phyloP scores from a whole-genome alignment of 1,140 invertebrate genomes.

The Oncopeltus fasciatus region DNA sequence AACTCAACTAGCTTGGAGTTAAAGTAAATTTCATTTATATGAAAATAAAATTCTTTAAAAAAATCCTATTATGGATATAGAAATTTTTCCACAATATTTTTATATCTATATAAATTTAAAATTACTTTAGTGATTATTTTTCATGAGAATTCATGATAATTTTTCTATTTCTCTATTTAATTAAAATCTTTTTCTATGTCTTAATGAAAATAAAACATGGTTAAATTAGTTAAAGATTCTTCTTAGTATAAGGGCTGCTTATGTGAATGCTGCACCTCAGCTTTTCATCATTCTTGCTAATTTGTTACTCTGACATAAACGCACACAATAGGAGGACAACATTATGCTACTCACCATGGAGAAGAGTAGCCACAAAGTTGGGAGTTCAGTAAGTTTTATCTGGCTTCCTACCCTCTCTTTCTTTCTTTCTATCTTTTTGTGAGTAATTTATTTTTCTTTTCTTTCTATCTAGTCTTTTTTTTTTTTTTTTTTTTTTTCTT shows the following conservation, averaged over 20 bases:
- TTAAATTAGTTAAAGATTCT: not conserved
- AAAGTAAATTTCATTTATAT: too few species aligned
- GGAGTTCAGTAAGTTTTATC: conserved; percentile 75
- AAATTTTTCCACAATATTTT: too few species aligned
- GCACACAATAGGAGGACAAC: conserved; percentile 41
- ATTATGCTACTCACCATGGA: conserved; percentile 73
- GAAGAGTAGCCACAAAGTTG: conserved; percentile 76
- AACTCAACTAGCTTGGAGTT: too few species aligned
- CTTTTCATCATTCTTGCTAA: conserved; percentile 27
- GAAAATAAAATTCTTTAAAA: too few species aligned
- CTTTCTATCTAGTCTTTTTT: not conserved
- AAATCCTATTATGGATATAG: too few species aligned
- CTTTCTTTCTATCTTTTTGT: conserved; percentile 15
- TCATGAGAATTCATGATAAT: too few species aligned
- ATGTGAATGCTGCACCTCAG: conserved; percentile 13
- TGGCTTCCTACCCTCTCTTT: conserved; percentile 8
- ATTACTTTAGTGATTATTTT: too few species aligned
- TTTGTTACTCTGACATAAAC: conserved; percentile 29
- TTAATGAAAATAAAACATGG: not conserved
- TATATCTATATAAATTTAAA: too few species aligned
- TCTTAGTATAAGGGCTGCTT: conserved; percentile 15
- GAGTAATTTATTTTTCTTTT: not conserved
- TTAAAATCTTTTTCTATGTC: too few species aligned
- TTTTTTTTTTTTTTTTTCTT: too few species aligned
- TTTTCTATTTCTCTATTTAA: too few species aligned